A percentile compares a stretch with the other conserved stretches of the same genome.
Conservation (phyloP, 1,140 invertebrate genomes). For the Brachionus paranguensis region DNA sequence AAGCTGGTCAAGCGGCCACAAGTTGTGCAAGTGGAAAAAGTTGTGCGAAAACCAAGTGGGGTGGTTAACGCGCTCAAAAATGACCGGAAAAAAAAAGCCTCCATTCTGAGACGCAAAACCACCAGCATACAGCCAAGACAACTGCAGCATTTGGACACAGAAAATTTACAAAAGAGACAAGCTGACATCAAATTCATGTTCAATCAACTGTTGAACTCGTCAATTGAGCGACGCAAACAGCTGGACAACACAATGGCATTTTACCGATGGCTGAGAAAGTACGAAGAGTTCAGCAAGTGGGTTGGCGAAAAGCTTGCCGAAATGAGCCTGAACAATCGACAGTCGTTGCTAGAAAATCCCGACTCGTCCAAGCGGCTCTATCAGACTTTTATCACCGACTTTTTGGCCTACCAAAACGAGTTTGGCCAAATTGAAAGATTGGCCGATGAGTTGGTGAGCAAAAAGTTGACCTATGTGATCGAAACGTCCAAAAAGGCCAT, state of each 20-base stretch:
- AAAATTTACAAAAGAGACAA: constrained; percentile 75
- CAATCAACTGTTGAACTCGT: constrained; percentile 71
- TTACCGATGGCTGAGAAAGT: constrained; percentile 91
- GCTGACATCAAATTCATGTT: constrained; percentile 74
- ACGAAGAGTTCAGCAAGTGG: constrained; percentile 95
- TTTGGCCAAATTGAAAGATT: constrained; percentile 79
- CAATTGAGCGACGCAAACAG: constrained; percentile 56
- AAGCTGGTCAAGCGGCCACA: constrained; percentile 63
- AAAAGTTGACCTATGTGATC: not conserved
- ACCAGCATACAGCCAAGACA: constrained; percentile 42
- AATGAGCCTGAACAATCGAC: constrained; percentile 70
- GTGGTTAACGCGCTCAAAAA: not conserved
- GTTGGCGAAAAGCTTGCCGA: constrained; percentile 85
- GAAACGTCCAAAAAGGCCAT: constrained; percentile 22
- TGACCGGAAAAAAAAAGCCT: not conserved
- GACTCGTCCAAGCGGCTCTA: constrained; percentile 74
- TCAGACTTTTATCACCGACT: constrained; percentile 84
- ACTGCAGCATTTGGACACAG: constrained; percentile 53
- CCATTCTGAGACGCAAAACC: not conserved
- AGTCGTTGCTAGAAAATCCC: constrained; percentile 74
- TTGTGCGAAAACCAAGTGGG: not conserved
- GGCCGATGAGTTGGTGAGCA: constrained; percentile 65
- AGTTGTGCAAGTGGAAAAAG: not conserved
- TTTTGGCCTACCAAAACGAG: constrained; percentile 81
- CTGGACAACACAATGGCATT: constrained; percentile 77